phyloP scores from a whole-genome alignment of 2,888 invertebrate genomes.

The Automeris io region DNA sequence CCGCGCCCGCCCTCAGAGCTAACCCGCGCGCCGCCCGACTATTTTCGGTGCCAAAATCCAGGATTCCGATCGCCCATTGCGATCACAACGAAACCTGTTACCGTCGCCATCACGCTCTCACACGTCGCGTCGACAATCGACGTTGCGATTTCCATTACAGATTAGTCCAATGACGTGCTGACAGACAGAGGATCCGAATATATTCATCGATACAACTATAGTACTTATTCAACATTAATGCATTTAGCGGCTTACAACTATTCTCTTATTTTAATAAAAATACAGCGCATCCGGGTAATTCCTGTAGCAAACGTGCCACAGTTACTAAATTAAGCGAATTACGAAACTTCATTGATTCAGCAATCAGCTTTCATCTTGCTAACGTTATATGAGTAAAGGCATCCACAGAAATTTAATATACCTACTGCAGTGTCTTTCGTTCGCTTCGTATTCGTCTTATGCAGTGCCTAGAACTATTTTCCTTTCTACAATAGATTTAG shows the following conservation, averaged over 20 bases:
- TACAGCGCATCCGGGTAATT: slow-evolving; percentile 30
- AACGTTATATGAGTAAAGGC: slow-evolving; percentile 14
- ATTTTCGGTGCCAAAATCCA: slow-evolving; percentile 76
- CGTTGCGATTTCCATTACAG: slow-evolving; percentile 6
- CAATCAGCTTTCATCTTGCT: slow-evolving; percentile 18
- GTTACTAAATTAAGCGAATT: slow-evolving; percentile 33
- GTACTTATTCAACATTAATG: slow-evolving; percentile 35
- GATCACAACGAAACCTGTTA: slow-evolving; percentile 40
- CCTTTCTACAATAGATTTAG: no score
- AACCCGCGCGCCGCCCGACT: slow-evolving; percentile 64
- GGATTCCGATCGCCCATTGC: slow-evolving; percentile 60
- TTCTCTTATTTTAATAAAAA: slow-evolving; percentile 18
- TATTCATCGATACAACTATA: slow-evolving; percentile 29
- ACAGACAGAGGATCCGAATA: slow-evolving; percentile 20
- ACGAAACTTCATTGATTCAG: slow-evolving; percentile 21
- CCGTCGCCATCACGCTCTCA: slow-evolving; percentile 51
- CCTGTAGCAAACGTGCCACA: slow-evolving; percentile 16
- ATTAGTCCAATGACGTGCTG: slow-evolving; percentile 11
- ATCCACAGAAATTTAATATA: slow-evolving; percentile 9
- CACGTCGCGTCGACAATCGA: slow-evolving; percentile 19
- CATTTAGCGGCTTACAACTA: slow-evolving; percentile 22
- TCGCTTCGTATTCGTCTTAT: no score
- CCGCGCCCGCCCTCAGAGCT: slow-evolving; percentile 53
- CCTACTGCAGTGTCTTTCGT: no score
- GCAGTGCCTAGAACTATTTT: no score